Conservation (phyloP, 2,113 vertebrate genomes). For the Corythornis vintsioides region DNA sequence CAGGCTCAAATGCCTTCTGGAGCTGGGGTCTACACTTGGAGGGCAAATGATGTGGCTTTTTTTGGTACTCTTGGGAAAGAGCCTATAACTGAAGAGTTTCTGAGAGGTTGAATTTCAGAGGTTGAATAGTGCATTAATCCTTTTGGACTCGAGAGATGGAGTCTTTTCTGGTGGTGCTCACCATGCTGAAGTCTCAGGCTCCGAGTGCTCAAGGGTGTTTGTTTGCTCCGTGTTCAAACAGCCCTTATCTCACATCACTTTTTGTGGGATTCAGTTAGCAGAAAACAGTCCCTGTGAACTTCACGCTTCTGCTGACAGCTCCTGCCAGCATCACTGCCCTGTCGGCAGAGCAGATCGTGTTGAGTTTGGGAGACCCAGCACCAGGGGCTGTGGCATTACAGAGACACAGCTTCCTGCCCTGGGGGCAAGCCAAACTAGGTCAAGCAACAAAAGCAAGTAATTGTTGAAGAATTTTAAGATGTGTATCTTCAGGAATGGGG, state of each 20-base stretch:
- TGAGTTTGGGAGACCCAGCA: background rate
- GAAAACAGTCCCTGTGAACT: slow-evolving; percentile 6
- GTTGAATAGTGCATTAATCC: background rate
- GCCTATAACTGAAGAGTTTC: background rate
- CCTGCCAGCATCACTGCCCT: background rate
- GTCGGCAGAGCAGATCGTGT: background rate
- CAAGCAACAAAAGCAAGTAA: background rate
- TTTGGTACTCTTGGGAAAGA: background rate
- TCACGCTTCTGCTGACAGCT: slow-evolving; percentile 38
- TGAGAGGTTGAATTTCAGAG: background rate
- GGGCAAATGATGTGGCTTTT: background rate
- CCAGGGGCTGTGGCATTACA: background rate
- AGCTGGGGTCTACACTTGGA: background rate
- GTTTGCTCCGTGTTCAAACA: slow-evolving; percentile 1
- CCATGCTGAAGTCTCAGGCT: background rate
- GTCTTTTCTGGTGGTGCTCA: background rate
- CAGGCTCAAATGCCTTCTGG: background rate
- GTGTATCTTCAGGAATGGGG: background rate
- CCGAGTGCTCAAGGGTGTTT: background rate
- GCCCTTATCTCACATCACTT: slow-evolving; percentile 57
- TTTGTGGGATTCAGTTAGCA: slow-evolving; percentile 47
- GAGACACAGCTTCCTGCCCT: background rate
- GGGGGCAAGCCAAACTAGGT: background rate
- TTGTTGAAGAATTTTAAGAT: background rate
- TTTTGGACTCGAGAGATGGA: background rate